Evolutionary conservation across 2,888 invertebrate genomes (phyloP).

Genomic region (Neoitamus cyanurus): DNA sequence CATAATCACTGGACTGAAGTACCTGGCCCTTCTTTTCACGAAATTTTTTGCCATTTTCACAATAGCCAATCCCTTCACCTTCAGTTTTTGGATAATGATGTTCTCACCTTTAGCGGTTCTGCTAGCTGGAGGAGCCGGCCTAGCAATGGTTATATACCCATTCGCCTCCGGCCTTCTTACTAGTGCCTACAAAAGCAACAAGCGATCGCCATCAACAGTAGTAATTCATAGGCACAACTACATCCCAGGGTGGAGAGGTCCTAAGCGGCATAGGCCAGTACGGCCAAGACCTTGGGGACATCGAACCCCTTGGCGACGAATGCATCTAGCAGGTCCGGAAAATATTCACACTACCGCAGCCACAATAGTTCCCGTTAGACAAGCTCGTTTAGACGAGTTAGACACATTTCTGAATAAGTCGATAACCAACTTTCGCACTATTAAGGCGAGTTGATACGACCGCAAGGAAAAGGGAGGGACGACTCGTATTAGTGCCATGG

Average conservation of each 20-base stretch:
- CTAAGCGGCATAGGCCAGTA: background rate
- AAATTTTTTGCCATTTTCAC: conserved; percentile 66
- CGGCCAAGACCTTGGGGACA: background rate
- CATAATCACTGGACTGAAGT: conserved; percentile 4
- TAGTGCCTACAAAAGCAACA: conserved; percentile 60
- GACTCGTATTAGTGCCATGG: conserved; percentile 12
- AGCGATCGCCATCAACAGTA: conserved; percentile 33
- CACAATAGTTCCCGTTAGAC: background rate
- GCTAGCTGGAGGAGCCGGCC: conserved; percentile 72
- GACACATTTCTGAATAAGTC: conserved; percentile 8
- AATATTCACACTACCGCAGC: background rate
- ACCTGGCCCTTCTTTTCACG: conserved; percentile 24
- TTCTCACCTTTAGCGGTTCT: conserved; percentile 74
- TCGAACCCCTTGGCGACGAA: background rate
- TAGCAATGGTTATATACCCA: conserved; percentile 73
- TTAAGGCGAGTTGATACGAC: conserved; percentile 10
- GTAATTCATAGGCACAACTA: conserved; percentile 50
- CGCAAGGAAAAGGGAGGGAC: background rate
- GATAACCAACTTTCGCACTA: background rate
- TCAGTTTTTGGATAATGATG: conserved; percentile 71
- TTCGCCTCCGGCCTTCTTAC: conserved; percentile 68
- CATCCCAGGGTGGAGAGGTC: background rate
- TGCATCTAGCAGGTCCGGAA: background rate
- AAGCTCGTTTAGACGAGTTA: background rate
- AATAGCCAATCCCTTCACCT: conserved; percentile 71